A percentile compares a stretch with the other conserved stretches of the same genome.
These are phyloP conservation scores for Ricordea florida DNA, from an alignment of 92 coral and sea anemone genomes.

Conservation along the genomic window DNA sequence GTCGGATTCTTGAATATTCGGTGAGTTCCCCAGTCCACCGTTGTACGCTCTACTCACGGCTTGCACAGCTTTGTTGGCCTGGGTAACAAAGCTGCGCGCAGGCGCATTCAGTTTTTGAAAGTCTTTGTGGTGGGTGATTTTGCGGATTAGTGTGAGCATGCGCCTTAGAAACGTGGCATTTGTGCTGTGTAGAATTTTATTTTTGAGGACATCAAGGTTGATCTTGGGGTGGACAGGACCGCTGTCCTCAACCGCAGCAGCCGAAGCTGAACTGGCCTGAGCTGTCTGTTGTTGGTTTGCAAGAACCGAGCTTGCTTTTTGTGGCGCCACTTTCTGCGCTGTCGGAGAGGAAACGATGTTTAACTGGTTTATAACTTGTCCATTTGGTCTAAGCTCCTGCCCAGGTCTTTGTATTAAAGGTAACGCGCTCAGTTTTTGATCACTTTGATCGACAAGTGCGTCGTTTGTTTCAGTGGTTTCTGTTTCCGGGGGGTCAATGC, in stretches of 20 bases:
- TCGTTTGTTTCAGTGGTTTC: constrained; percentile 28
- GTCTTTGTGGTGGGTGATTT: constrained; percentile 89
- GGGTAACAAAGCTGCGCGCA: constrained; percentile 68
- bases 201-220: constrained; percentile 74
- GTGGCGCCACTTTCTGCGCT: not conserved
- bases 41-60: constrained; percentile 45
- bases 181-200: constrained; percentile 77
- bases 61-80: constrained; percentile 73
- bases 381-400: not conserved
- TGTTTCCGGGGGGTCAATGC: not conserved
- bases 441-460: not conserved
- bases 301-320: constrained; percentile 4
- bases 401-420: not conserved
- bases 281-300: not conserved
- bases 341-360: not conserved
- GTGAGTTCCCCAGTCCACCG: constrained; percentile 31
- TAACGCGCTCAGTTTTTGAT: not conserved
- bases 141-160: constrained; percentile 78
- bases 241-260: not conserved
- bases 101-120: constrained; percentile 69
- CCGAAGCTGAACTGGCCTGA: not conserved
- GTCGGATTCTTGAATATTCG: not conserved
- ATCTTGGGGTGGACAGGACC: constrained; percentile 27
- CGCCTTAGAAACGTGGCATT: constrained; percentile 75
- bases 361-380: not conserved